Conservation (phyloP, 2,113 vertebrate genomes). For the Phrynocephalus versicolor region DNA sequence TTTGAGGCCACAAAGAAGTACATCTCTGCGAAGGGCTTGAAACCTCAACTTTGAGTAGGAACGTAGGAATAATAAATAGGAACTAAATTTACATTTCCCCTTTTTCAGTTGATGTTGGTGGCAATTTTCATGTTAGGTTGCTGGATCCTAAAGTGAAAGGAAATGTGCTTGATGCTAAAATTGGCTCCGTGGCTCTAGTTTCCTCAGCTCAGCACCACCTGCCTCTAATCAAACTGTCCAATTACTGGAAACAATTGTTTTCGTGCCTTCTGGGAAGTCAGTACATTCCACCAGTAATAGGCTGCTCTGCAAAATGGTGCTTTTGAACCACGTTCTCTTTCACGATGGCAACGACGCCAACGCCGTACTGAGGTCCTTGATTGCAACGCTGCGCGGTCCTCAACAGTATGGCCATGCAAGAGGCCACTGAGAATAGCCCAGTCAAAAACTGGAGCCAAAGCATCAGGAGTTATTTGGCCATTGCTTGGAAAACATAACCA, state of each 20-base stretch:
- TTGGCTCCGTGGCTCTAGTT: conserved; percentile 70
- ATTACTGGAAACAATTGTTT: conserved; percentile 80
- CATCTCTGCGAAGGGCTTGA: conserved; percentile 23
- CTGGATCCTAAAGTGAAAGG: conserved; percentile 66
- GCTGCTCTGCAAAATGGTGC: conserved; percentile 68
- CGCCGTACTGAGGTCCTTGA: neutral
- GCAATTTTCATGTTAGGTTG: conserved; percentile 68
- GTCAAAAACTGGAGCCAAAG: conserved; percentile 21
- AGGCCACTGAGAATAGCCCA: conserved; percentile 27
- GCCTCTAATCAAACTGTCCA: conserved; percentile 82
- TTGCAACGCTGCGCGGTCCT: conserved; percentile 32
- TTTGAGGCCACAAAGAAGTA: neutral
- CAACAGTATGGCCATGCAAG: conserved; percentile 31
- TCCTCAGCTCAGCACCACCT: conserved; percentile 72
- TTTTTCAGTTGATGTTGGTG: conserved; percentile 42
- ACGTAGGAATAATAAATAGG: conserved; percentile 59
- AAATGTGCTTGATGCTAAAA: conserved; percentile 69
- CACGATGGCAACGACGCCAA: conserved; percentile 18
- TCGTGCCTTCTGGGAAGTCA: conserved; percentile 76
- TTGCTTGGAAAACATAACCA: conserved; percentile 62
- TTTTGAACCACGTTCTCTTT: conserved; percentile 47
- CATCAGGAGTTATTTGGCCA: conserved; percentile 20
- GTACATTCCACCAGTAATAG: conserved; percentile 71
- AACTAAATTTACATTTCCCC: conserved; percentile 64
- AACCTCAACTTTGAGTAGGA: conserved; percentile 48